phyloP scores from a whole-genome alignment of 2,797 vertebrate genomes.

The Periophthalmus magnuspinnatus region DNA sequence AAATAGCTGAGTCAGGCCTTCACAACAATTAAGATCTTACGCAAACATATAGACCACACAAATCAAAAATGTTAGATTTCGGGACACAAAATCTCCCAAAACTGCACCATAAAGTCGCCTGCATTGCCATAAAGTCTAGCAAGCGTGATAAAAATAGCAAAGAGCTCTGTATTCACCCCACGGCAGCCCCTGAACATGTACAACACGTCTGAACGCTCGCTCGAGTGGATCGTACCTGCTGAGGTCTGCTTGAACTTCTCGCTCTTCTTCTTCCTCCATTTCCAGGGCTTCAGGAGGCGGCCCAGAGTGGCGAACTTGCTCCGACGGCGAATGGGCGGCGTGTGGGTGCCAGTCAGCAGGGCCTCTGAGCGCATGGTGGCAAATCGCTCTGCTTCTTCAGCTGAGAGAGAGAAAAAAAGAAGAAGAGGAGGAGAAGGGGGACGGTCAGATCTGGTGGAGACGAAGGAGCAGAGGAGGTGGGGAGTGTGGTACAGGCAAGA shows the following conservation, averaged over 20 bases:
- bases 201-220: not conserved
- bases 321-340: conserved; percentile 89
- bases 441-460: conserved; percentile 18
- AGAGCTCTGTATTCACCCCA: not conserved
- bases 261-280: conserved; percentile 99
- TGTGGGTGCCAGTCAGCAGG: conserved; percentile 89
- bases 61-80: not conserved
- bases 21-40: no score
- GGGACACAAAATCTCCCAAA: not conserved
- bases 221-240: conserved; percentile 78
- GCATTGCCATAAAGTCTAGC: not conserved
- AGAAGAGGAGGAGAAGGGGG: conserved; percentile 12
- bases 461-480: conserved; percentile 34
- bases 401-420: conserved; percentile 62
- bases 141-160: not conserved
- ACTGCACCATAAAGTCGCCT: not conserved
- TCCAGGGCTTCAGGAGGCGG: conserved; percentile 97
- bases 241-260: conserved; percentile 98
- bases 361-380: conserved; percentile 95
- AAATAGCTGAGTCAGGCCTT: no score
- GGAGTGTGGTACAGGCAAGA: conserved; percentile 19
- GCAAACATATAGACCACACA: no score
- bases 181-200: not conserved
- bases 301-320: conserved; percentile 95
- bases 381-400: conserved; percentile 96